Evolutionary conservation across 1,140 invertebrate species (phyloP), one percentile per base, ranked within the genome.

Genomic region (Drusus annulatus): DNA sequence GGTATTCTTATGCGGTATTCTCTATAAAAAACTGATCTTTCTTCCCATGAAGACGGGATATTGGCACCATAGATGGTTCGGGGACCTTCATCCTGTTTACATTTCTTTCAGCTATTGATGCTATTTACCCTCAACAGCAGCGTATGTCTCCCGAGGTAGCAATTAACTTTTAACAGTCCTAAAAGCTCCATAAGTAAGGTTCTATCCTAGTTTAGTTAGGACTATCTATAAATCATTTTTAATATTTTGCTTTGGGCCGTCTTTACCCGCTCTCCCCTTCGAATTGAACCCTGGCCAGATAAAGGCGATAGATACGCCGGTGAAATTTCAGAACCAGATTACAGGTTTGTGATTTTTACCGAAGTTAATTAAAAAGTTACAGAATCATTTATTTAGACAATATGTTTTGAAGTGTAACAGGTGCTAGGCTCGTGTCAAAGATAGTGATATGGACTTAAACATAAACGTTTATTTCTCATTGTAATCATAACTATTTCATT

Each of bases 351-450:
- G 80, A 78, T 78, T 78, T 62, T 19, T 31, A 75, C 45, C 63
- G 76, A 81, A 68, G 71, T 81, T 81, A 79, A 81, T 81, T 81
- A 81, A 81, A 81, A 78, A 81, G 77, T 73, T 68, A 36, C 21
- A 21, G 45, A 8, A 58, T 28, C 51, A 54, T 75, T 71, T 75
- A 60, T 75, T 75, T 60, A 54, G 71, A 75, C 60, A 75, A 75
- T 56, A 58, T 75, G 71, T 58, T 58, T 58, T 17, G 52, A 58
- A 75, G 71, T 75, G 25, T 31, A 36, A 75, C 71, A 75, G 71
- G 71, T 75, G 71, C 68, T 71, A 71, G 45, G 51, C 68, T 71
- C 54, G 51, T 71, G 68, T 71, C 68, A 51, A 25, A 71, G 68
- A 71, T 54, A 71, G 68, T 71, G 68, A 71, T 71, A 71, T 71